Conservation (phyloP, 2,797 vertebrate species). For the Etheostoma nigrum region DNA sequence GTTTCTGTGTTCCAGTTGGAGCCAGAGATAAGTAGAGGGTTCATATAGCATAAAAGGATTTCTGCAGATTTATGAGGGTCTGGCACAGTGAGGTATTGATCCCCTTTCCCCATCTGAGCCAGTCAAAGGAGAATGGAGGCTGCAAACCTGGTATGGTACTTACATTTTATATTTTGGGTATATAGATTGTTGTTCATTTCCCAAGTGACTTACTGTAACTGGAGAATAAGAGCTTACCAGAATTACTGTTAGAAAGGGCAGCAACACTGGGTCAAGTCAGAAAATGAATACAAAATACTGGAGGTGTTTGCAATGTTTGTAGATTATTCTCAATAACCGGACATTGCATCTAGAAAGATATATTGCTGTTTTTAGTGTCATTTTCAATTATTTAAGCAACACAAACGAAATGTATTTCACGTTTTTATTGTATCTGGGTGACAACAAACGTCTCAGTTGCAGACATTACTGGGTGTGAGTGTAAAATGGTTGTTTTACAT, state of each 20-base stretch:
- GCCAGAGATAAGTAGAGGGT: slow-evolving; percentile 54
- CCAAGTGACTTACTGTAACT: slow-evolving; percentile 5
- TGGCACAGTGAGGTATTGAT: slow-evolving; percentile 59
- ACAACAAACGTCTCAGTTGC: background rate
- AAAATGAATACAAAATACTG: background rate
- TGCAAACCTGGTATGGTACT: slow-evolving; percentile 19
- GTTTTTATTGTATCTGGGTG: background rate
- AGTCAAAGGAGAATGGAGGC: slow-evolving; percentile 19
- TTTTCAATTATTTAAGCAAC: background rate
- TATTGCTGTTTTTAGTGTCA: background rate
- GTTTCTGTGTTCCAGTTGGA: slow-evolving; percentile 46
- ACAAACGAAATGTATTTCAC: too few relatives aligned
- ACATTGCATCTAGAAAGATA: background rate
- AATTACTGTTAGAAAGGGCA: background rate
- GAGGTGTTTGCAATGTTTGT: background rate
- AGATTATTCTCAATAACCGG: background rate
- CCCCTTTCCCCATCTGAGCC: slow-evolving; percentile 23
- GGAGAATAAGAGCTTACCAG: background rate
- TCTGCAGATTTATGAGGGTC: slow-evolving; percentile 60
- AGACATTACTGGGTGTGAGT: background rate
- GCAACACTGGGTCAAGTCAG: background rate
- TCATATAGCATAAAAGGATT: slow-evolving; percentile 67
- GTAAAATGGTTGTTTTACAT: background rate
- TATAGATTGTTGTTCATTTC: slow-evolving; percentile 6
- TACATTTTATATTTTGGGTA: slow-evolving; percentile 18